Evolutionary conservation across 1,140 invertebrate species (phyloP), one percentile per base, ranked within the genome.

Genomic region (Drosophila pruinosa): DNA sequence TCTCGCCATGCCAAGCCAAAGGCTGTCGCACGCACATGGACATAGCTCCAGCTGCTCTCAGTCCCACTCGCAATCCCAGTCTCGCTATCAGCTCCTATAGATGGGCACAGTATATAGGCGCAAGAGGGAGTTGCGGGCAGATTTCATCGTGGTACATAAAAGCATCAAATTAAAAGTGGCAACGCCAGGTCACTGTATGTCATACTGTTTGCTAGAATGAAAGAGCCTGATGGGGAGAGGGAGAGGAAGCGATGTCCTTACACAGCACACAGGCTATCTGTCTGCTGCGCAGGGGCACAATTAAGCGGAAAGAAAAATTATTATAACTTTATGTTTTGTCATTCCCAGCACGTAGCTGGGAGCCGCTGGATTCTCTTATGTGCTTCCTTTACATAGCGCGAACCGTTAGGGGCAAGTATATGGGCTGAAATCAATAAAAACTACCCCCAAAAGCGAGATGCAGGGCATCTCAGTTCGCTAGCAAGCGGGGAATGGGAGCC

Each of bases 231-330:
- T 10, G 1, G n/a, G 2, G 21, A 8, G 5, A 7, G 39, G 8
- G n/a, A 12, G 47, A 34, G 73, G 10, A 22, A 10, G 57, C 56
- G 54, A 41, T 64, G 48, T 74, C 78, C 78, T 77, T 68, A 57
- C 61, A 61, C 26, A 34, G 53, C 61, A 61, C 26, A 34, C 70
- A 48, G 73, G 69, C 75, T 88, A 78, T 88, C 82, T 82, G 82
- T 88, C 82, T 78, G 82, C 64, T 68, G 52, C 57, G 52, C 59
- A 72, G 64, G 77, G 62, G 67, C 76, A 89, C 85, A 89, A 89
- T 89, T 89, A 85, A 89, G 81, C 86, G 86, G 86, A 89, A 89
- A 89, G 81, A 89, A 89, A 89, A 89, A 89, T 89, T 89, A 89
- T 86, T 89, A 89, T 86, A 89, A 89, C 81, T 89, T 88, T 85